Base-by-base conservation (phyloP, 2,113 vertebrate species). In the Cebus imitator region DNA sequence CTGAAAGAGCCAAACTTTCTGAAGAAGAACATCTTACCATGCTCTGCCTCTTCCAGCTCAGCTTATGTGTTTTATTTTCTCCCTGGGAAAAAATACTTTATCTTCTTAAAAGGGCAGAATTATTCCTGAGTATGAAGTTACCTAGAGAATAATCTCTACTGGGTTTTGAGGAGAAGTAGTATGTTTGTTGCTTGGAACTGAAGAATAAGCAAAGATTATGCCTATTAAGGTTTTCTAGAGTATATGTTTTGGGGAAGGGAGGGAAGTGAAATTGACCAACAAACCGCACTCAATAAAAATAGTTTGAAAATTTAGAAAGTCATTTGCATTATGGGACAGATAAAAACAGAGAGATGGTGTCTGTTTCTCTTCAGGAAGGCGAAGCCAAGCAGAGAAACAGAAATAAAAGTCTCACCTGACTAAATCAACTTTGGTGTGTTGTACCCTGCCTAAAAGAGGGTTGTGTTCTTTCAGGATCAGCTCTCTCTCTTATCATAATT, bases 171-270 rank as follows among this genome's bases (percentile, higher is more conserved):
- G 37, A 76, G 21, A 75, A 35, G 9, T 40, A 75, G n/a, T 16
- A 57, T 35, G 55, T 75, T 78, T 78, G 27, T 61, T 17, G 10
- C 57, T 90, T 94, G 43, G 50, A 64, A 57, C 40, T 83, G 25
- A 95, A 86, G 84, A 92, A 92, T 70, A 43, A 95, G 52, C 43
- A 93, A 75, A 76, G 40, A 64, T 27, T 64, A 35, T 72, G 76
- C 50, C 84, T 32, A 90, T 72, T 72, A 20, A 76, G 35, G 43
- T 84, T 91, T 93, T 82, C 90, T 93, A 55, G 43, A 89, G 12
- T 37, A 21, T 40, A 12, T 64, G 16, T 58, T 58, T 21, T 16
- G 6, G 9, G 52, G 21, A 18, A 52, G 21, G 55, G 32, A 37
- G 27, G 55, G 50, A 81, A 89, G 75, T 94, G 81, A 96, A 91